Base-by-base conservation (phyloP, 2,888 invertebrate genomes). In the Dorcus parallelipipedus region DNA sequence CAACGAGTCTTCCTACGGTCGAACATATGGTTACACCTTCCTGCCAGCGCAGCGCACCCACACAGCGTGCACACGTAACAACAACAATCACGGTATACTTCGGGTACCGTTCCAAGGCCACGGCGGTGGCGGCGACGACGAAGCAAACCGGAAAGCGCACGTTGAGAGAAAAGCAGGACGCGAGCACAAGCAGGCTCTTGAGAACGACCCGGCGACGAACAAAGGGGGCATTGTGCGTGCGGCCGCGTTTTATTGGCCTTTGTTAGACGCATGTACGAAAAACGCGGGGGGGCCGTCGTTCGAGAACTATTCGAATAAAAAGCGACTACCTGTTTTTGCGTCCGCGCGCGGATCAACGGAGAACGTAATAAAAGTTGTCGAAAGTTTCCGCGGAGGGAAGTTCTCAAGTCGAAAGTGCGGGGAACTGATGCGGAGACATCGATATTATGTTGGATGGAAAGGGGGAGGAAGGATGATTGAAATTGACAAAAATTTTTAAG, bases 1-100 rank as follows among this genome's bases (percentile, higher is more conserved):
- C 26, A 33, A 33, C 26, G 26, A 33, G 26, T 33, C 26, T 33
- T 33, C 26, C 26, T 33, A 33, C 26, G 26, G 26, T 7, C 26
- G 26, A 33, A 58, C 53, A 54, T 48, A 50, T 40, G 54, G 58
- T 58, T 55, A 59, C 56, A 48, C 54, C 55, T 59, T 50, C 48
- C 40, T 56, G 56, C 56, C 59, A 26, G 56, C 59, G 58, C 20
- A 49, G 48, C 14, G 47, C 55, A 33, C 26, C 26, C 26, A 33
- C 26, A 33, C 26, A 7, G 26, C 26, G 26, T 33, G 26, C 26
- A 33, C 26, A 33, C 26, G 26, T 33, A 33, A 33, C 26, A 33
- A 7, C 26, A 33, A 33, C 6, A 33, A 7, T 33, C 26, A 33
- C 26, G 26, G 26, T 33, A 33, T 4, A 33, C 26, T 33, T 7